Evolutionary conservation across 2,797 vertebrate species (phyloP), one percentile per base, ranked within the genome.

Genomic region (Sphenodon punctatus): DNA sequence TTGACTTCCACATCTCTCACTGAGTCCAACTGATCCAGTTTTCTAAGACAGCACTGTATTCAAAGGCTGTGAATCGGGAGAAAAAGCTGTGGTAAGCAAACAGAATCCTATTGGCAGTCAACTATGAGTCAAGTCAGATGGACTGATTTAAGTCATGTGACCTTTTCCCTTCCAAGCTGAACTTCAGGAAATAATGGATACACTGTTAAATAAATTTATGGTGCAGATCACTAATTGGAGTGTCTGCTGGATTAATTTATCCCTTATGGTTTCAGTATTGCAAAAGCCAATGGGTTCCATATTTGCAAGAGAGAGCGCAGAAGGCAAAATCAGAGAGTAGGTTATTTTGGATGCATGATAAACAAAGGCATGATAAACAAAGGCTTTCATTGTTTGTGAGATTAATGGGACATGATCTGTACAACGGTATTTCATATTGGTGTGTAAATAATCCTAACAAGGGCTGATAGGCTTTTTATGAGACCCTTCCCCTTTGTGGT

Each of bases 351-450:
- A 80, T 88, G 34, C 38, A 69, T 43, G 70, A 78, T 81, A 77
- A 89, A 92, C 93, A 94, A 94, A 94, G 86, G 80, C 88, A 93
- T 95, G 96, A 90, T 94, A 87, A n/a, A n/a, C n/a, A n/a, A n/a
- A n/a, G n/a, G n/a, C 60, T 75, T 84, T 79, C 2, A 3, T 49
- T 90, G 87, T 92, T 87, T 5, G 66, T 86, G 80, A 80, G 56
- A 69, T 84, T 94, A 93, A 90, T 94, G 80, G 88, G 80, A 82
- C 77, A 58, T 66, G 68, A 75, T 92, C 86, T 88, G 89, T 85
- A 78, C 86, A 87, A 86, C 94, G 94, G 94, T 92, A 90, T 87
- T 79, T 87, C 92, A 84, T 88, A 74, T 78, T 80, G 75, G 56
- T 63, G 78, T 92, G 75, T 92, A 87, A 93, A 90, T 89, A 94